Evolutionary conservation across 2,113 vertebrate genomes (phyloP).

Genomic region (Nicator chloris): DNA sequence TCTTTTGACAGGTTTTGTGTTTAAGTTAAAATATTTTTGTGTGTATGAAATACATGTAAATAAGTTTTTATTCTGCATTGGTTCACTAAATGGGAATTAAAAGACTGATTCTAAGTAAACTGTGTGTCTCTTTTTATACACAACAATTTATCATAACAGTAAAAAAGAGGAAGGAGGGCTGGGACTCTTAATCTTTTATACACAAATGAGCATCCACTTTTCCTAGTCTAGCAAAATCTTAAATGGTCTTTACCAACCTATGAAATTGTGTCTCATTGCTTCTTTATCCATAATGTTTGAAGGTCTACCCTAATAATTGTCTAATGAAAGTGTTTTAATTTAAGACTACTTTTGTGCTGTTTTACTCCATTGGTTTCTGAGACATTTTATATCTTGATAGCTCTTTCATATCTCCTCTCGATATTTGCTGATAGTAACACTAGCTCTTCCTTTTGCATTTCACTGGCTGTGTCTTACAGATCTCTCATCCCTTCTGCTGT

Average conservation of each 20-base stretch:
- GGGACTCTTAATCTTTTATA: not conserved
- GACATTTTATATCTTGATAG: not conserved
- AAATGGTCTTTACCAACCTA: not conserved
- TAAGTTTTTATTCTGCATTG: not conserved
- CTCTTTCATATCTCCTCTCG: not conserved
- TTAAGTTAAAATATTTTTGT: conserved; percentile 37
- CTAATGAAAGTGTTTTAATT: not conserved
- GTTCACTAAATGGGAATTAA: conserved; percentile 8
- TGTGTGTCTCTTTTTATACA: not conserved
- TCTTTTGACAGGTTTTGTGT: not conserved
- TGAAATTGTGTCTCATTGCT: not conserved
- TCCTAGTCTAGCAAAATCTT: not conserved
- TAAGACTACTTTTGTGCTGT: not conserved
- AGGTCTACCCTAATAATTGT: not conserved
- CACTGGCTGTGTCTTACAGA: accelerated
- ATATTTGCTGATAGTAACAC: not conserved
- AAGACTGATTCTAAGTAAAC: not conserved
- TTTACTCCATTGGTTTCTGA: not conserved
- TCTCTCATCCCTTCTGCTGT: not conserved
- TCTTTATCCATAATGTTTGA: not conserved
- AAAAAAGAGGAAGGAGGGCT: not conserved
- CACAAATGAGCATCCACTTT: not conserved
- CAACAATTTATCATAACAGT: not conserved
- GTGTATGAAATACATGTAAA: not conserved
- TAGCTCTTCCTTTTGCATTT: not conserved